These are phyloP conservation scores for Antitype chi DNA, from an alignment of 2,888 invertebrate genomes.

Conservation along the genomic window DNA sequence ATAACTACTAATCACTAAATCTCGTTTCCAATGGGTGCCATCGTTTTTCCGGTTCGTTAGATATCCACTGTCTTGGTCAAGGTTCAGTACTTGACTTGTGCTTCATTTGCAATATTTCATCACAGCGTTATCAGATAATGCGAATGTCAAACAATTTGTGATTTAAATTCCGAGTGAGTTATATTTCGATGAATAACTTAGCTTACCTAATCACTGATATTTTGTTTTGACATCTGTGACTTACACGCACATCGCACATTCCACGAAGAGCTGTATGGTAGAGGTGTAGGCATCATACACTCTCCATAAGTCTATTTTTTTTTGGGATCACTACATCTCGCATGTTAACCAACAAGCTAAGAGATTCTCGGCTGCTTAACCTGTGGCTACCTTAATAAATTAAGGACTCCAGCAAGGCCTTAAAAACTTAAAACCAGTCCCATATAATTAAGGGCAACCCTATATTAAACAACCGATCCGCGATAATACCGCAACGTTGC, in stretches of 20 bases:
- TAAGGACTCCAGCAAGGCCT: too few species aligned
- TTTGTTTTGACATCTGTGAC: background rate
- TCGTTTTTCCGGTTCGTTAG: constrained; percentile 42
- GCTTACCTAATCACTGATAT: background rate
- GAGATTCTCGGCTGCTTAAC: too few species aligned
- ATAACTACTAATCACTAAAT: constrained; percentile 15
- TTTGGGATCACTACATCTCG: too few species aligned
- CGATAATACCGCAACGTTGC: background rate
- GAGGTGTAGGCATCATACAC: background rate
- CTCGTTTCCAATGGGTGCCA: constrained; percentile 24
- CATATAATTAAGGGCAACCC: background rate
- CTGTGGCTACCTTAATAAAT: too few species aligned
- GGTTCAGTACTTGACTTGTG: constrained; percentile 23
- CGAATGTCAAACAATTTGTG: background rate
- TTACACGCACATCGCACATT: too few species aligned
- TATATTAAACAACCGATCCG: background rate
- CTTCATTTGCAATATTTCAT: constrained; percentile 16
- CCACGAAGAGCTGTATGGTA: background rate
- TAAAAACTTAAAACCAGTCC: too few species aligned
- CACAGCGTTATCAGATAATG: background rate
- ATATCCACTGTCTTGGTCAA: constrained; percentile 32
- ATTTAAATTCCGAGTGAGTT: constrained; percentile 2
- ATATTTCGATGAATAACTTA: constrained; percentile 9
- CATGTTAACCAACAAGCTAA: too few species aligned
- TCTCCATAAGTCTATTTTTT: background rate